These are phyloP conservation scores for Pontoporia blainvillei DNA, from an alignment of 2,113 vertebrate species.

Conservation along the genomic window DNA sequence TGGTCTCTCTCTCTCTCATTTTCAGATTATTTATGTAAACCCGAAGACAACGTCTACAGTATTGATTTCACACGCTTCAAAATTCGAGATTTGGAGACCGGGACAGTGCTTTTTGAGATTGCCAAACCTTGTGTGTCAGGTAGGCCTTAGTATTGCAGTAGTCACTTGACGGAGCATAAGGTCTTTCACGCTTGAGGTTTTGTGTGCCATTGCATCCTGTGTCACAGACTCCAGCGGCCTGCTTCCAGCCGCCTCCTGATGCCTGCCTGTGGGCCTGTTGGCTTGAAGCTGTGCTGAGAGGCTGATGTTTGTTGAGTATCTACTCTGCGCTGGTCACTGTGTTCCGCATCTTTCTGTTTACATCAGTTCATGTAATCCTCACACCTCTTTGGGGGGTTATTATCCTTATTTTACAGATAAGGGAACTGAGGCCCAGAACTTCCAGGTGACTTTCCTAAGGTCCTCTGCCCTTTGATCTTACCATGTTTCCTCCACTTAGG, in stretches of 20 bases:
- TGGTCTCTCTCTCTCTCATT: slow-evolving; percentile 31
- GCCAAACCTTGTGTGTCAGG: slow-evolving; percentile 93
- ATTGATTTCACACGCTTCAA: slow-evolving; percentile 99
- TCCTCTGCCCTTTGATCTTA: not conserved
- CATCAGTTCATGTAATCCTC: not conserved
- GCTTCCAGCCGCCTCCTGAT: rapidly evolving
- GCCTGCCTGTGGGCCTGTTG: not conserved
- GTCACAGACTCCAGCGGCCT: not conserved
- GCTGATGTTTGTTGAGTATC: not conserved
- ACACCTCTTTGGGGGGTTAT: not conserved
- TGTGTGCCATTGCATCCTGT: rapidly evolving
- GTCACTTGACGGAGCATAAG: not conserved
- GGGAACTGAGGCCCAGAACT: not conserved
- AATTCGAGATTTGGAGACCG: slow-evolving; percentile 96
- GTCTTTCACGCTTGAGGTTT: not conserved
- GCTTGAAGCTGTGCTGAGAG: not conserved
- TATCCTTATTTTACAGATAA: not conserved
- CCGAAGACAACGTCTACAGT: slow-evolving; percentile 95
- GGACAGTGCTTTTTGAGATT: slow-evolving; percentile 97
- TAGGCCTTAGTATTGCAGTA: slow-evolving; percentile 49
- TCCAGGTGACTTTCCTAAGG: not conserved
- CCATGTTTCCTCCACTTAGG: not conserved
- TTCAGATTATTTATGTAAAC: slow-evolving; percentile 95
- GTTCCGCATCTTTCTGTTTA: not conserved
- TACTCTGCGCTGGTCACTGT: not conserved